Percentiles rank a stretch among this genome's conserved stretches.
phyloP scores from a whole-genome alignment of 2,113 vertebrate genomes.

The Paedocypris sp. region DNA sequence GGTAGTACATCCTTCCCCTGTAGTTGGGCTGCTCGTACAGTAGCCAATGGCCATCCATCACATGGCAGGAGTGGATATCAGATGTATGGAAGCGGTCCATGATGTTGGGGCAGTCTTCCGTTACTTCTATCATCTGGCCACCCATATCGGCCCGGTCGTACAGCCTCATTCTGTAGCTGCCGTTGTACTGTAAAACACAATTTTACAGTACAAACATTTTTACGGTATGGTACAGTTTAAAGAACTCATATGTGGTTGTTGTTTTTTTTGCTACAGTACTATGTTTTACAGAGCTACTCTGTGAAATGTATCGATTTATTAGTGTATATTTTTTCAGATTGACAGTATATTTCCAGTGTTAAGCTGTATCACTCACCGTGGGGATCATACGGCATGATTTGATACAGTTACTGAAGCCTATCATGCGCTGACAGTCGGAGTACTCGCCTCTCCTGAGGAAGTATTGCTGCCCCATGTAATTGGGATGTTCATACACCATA shows the following conservation, averaged over 20 bases:
- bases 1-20: constrained; percentile 58
- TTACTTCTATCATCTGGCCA: constrained; percentile 50
- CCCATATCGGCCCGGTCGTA: constrained; percentile 57
- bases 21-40: constrained; percentile 61
- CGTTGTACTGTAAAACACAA: constrained; percentile 54
- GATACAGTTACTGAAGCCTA: constrained; percentile 52
- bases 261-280: too few relatives aligned
- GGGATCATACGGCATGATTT: constrained; percentile 60
- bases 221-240: too few relatives aligned
- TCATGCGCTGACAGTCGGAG: constrained; percentile 51
- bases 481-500: constrained; percentile 58
- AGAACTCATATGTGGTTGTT: too few relatives aligned
- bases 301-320: too few relatives aligned
- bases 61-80: constrained; percentile 58
- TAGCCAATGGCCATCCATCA: constrained; percentile 68
- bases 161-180: constrained; percentile 55
- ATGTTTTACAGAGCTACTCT: too few relatives aligned
- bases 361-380: constrained; percentile 41
- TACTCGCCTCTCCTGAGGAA: constrained; percentile 57
- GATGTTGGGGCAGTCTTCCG: constrained; percentile 61
- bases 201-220: too few relatives aligned
- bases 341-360: background rate
- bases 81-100: constrained; percentile 52
- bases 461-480: constrained; percentile 61
- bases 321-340: background rate